phyloP scores from a whole-genome alignment of 2,888 invertebrate species.

The Holacanthella duospinosa region DNA sequence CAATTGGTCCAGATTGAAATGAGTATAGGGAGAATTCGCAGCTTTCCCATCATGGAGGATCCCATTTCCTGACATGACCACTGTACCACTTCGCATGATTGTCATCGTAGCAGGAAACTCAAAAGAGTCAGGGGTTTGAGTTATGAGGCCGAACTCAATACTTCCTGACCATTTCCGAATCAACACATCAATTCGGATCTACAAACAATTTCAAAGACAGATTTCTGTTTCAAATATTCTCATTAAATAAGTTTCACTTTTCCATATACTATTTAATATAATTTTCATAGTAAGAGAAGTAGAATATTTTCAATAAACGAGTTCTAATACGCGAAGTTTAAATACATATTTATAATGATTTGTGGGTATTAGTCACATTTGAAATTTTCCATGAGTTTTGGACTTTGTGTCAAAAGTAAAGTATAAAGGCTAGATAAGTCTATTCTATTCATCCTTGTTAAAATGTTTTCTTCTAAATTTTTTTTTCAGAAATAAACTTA shows the following conservation, averaged over 20 bases:
- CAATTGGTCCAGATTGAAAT: slow-evolving; percentile 84
- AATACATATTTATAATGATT: no score
- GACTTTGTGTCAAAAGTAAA: background rate
- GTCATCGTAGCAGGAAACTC: slow-evolving; percentile 96
- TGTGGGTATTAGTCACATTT: no score
- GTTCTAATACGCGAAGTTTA: no score
- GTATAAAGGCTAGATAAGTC: background rate
- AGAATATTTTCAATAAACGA: no score
- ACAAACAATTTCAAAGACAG: slow-evolving; percentile 20
- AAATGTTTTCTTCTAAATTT: no score
- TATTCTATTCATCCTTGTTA: background rate
- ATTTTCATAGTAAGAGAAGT: no score
- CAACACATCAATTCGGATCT: slow-evolving; percentile 80
- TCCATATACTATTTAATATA: no score
- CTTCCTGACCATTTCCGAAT: slow-evolving; percentile 94
- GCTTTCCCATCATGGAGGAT: slow-evolving; percentile 94
- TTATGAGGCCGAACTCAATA: slow-evolving; percentile 85
- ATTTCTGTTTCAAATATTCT: no score
- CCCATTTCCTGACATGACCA: slow-evolving; percentile 95
- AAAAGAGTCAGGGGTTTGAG: slow-evolving; percentile 77
- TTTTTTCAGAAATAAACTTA: no score
- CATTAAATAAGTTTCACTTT: no score
- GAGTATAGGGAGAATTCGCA: slow-evolving; percentile 80
- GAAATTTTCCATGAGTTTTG: no score
- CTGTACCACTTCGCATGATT: slow-evolving; percentile 81